phyloP scores from a whole-genome alignment of 2,888 invertebrate species.

The Helleia helle region DNA sequence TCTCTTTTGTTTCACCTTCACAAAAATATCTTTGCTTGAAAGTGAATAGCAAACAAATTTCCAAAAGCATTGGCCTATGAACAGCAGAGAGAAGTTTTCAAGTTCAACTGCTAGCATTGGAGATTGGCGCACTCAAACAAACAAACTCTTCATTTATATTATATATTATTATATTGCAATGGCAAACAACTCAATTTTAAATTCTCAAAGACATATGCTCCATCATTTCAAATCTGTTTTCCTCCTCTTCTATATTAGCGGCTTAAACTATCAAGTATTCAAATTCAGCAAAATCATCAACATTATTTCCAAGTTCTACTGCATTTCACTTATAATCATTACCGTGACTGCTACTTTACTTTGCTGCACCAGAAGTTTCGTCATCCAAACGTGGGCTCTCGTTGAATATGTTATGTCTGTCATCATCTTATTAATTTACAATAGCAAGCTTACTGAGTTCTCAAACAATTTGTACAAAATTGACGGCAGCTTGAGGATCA shows the following conservation, averaged over 20 bases:
- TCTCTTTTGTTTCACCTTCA: not conserved
- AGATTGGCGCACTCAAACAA: too few species aligned
- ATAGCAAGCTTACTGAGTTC: conserved; percentile 33
- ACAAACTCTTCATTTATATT: too few species aligned
- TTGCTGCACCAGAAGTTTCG: conserved; percentile 30
- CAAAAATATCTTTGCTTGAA: too few species aligned
- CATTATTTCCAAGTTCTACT: conserved; percentile 30
- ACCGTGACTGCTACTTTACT: conserved; percentile 29
- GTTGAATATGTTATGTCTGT: conserved; percentile 41
- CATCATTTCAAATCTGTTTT: conserved; percentile 35
- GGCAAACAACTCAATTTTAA: conserved; percentile 10
- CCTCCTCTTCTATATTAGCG: conserved; percentile 37
- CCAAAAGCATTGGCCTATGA: too few species aligned
- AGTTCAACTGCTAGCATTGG: too few species aligned
- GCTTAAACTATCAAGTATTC: conserved; percentile 44
- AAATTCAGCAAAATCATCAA: conserved; percentile 26
- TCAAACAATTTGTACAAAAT: conserved; percentile 32
- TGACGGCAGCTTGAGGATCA: conserved; percentile 41
- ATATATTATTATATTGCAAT: too few species aligned
- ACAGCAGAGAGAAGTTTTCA: too few species aligned
- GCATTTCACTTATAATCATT: conserved; percentile 28
- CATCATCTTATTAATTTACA: conserved; percentile 31
- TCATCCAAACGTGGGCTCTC: conserved; percentile 39
- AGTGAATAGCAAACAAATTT: too few species aligned
- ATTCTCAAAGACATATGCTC: conserved; percentile 21